A percentile compares a stretch with the other conserved stretches of the same genome.
phyloP scores from a whole-genome alignment of 2,113 vertebrate genomes.

The Pristiophorus japonicus region DNA sequence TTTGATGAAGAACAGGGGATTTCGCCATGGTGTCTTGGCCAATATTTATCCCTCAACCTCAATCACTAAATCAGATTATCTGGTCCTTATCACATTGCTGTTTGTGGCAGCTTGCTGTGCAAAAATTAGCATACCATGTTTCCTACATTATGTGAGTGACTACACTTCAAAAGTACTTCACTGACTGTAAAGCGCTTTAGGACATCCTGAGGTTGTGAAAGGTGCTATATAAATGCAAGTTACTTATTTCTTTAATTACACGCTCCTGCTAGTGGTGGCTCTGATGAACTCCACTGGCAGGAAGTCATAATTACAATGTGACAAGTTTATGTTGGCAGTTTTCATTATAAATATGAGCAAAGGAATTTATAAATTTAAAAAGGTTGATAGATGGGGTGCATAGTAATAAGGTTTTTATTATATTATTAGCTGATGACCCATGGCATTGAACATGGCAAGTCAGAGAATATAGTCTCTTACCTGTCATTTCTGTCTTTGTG shows the following conservation, averaged over 20 bases:
- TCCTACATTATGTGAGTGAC: not conserved
- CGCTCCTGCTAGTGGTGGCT: not conserved
- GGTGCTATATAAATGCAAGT: not conserved
- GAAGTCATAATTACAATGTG: too few species aligned
- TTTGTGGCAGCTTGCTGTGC: not conserved
- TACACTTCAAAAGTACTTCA: too few species aligned
- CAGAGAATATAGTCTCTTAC: not conserved
- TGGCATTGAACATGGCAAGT: not conserved
- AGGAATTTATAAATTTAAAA: not conserved
- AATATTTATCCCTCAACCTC: too few species aligned
- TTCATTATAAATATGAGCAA: not conserved
- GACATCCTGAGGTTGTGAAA: not conserved
- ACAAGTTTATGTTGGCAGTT: not conserved
- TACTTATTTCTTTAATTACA: not conserved
- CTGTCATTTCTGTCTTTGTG: too few species aligned
- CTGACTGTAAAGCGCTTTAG: too few species aligned
- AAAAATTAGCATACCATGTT: not conserved
- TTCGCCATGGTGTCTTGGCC: not conserved
- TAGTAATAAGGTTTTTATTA: not conserved
- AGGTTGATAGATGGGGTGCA: not conserved
- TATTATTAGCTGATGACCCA: not conserved
- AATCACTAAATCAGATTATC: not conserved
- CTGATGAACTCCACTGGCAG: not conserved
- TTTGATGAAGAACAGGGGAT: not conserved
- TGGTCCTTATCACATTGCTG: too few species aligned